Evolutionary conservation across 1,140 invertebrate genomes (phyloP).

Genomic region (Trichonephila inaurata): DNA sequence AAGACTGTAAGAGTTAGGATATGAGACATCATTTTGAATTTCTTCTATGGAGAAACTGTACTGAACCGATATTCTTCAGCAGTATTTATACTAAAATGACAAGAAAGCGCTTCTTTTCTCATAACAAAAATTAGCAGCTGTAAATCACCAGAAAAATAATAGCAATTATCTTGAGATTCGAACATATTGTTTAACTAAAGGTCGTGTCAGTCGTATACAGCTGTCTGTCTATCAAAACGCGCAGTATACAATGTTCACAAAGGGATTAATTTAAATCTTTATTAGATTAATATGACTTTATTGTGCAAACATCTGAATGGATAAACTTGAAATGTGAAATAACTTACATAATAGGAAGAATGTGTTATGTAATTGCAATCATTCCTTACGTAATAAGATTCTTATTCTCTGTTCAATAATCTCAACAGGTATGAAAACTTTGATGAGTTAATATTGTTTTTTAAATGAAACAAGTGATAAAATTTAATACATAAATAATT

Average conservation of each 20-base stretch:
- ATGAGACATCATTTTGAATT: background rate
- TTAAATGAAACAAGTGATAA: no score
- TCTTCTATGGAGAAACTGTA: background rate
- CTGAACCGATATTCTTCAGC: background rate
- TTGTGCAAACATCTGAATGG: background rate
- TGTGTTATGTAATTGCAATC: no score
- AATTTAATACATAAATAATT: no score
- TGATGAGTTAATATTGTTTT: no score
- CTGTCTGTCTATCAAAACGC: background rate
- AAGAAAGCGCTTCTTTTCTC: background rate
- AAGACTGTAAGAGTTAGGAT: background rate
- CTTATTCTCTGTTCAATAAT: no score
- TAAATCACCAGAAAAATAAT: background rate
- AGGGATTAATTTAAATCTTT: no score
- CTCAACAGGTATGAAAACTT: no score
- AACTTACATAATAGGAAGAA: no score
- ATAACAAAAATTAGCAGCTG: background rate
- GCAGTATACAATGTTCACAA: background rate
- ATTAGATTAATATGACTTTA: background rate
- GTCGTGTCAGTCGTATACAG: background rate
- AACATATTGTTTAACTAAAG: background rate
- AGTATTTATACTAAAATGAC: background rate
- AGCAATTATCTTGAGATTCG: background rate
- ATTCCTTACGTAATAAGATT: no score
- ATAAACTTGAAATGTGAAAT: background rate